Evolutionary conservation across 1,140 invertebrate genomes (phyloP).

Genomic region (Galendromus occidentalis): DNA sequence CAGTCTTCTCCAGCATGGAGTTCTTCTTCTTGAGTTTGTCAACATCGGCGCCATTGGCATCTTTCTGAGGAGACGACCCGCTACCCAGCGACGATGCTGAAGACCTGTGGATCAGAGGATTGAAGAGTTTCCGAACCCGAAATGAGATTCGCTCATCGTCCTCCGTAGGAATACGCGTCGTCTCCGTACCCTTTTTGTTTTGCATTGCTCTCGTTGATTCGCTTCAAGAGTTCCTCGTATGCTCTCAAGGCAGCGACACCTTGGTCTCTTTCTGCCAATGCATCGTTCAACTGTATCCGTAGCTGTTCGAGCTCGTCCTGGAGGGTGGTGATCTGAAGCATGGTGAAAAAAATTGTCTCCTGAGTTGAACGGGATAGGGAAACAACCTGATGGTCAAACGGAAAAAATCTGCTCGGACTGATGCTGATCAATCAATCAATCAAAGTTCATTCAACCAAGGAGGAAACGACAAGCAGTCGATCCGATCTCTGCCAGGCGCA

Average conservation of each 20-base stretch:
- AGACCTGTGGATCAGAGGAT: not conserved
- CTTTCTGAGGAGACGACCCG: not conserved
- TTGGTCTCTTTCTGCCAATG: not conserved
- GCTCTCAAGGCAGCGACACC: not conserved
- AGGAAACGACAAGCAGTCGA: no score
- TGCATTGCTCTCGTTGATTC: not conserved
- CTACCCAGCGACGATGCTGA: conserved; percentile 3
- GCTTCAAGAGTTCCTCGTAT: not conserved
- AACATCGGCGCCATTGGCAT: not conserved
- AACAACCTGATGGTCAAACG: no score
- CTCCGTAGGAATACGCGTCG: no score
- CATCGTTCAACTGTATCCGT: not conserved
- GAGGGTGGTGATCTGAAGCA: not conserved
- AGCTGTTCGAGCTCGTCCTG: not conserved
- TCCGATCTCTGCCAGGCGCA: no score
- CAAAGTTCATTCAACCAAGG: no score
- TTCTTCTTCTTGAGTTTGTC: not conserved
- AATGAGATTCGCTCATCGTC: not conserved
- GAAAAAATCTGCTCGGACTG: no score
- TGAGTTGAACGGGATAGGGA: no score
- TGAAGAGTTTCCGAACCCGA: not conserved
- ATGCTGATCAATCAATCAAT: no score
- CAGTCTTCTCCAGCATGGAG: not conserved
- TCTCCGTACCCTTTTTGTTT: not conserved
- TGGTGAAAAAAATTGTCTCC: not conserved